Conservation (phyloP, 2,888 invertebrate genomes). For the Agapostemon virescens region DNA sequence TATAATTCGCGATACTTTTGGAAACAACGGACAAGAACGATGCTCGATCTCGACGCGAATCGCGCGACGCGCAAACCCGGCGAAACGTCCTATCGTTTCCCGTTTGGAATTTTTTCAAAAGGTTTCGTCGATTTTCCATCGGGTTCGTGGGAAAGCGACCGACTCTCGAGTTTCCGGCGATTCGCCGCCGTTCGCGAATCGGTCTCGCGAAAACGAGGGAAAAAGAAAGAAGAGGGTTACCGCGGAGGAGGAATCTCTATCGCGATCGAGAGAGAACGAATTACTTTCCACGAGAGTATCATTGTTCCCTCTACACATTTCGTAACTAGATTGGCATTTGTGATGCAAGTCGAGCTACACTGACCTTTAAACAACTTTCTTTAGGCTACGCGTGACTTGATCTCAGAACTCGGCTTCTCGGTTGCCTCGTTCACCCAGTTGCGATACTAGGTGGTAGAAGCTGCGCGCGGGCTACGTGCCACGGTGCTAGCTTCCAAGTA, state of each 20-base stretch:
- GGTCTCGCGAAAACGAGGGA: not conserved
- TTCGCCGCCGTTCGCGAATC: not conserved
- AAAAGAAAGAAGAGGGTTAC: not conserved
- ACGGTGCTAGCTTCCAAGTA: not conserved
- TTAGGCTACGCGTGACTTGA: conserved; percentile 74
- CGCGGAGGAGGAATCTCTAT: conserved; percentile 21
- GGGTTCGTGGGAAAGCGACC: not conserved
- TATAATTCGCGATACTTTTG: conserved; percentile 49
- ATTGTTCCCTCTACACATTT: conserved; percentile 73
- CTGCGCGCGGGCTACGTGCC: conserved; percentile 7
- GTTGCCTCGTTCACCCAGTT: conserved; percentile 59
- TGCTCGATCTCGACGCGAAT: no score
- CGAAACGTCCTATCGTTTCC: no score
- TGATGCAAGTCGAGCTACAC: conserved; percentile 74
- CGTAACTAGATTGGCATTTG: conserved; percentile 78
- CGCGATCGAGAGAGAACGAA: conserved; percentile 39
- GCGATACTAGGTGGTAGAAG: conserved; percentile 40
- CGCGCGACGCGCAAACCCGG: no score
- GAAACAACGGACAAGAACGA: conserved; percentile 30
- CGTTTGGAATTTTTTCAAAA: no score
- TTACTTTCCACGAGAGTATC: conserved; percentile 67
- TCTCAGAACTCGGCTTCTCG: conserved; percentile 66
- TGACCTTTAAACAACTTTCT: conserved; percentile 78
- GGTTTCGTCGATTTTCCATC: not conserved
- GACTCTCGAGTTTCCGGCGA: not conserved